Evolutionary conservation across 2,113 vertebrate genomes (phyloP).

Genomic region (Lophius piscatorius): DNA sequence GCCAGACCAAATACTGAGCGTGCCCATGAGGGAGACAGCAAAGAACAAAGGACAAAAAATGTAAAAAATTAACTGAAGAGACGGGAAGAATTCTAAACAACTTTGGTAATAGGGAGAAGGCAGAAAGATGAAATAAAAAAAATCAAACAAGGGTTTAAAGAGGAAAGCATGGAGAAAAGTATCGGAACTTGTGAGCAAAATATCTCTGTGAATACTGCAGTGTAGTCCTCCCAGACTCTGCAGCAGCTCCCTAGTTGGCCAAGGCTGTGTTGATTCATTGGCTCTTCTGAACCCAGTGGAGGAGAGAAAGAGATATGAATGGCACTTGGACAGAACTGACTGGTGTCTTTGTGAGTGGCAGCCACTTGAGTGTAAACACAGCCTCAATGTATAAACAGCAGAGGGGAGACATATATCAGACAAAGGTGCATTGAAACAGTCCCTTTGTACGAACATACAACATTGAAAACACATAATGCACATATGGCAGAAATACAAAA

Average conservation of each 20-base stretch:
- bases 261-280: constrained; percentile 54
- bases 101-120: neutral
- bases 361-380: constrained; percentile 37
- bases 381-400: constrained; percentile 37
- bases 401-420: constrained; percentile 13
- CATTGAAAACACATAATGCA: neutral
- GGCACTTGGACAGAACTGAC: constrained; percentile 42
- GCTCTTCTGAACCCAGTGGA: constrained; percentile 17
- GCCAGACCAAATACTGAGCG: neutral
- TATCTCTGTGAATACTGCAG: constrained; percentile 41
- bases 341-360: constrained; percentile 51
- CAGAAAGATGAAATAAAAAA: neutral
- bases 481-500: neutral
- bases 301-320: constrained; percentile 45
- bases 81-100: neutral
- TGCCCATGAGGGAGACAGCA: neutral
- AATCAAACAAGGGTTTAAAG: neutral
- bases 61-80: neutral
- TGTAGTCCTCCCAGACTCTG: constrained; percentile 38
- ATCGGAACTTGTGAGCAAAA: constrained; percentile 29
- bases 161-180: constrained; percentile 18
- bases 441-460: constrained; percentile 18
- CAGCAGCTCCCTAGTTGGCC: constrained; percentile 30
- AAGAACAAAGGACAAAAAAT: neutral
- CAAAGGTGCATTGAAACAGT: constrained; percentile 20